Percentiles rank a stretch among this genome's conserved stretches.
phyloP scores from a whole-genome alignment of 2,888 invertebrate genomes.

The Drosophila multiciliata region DNA sequence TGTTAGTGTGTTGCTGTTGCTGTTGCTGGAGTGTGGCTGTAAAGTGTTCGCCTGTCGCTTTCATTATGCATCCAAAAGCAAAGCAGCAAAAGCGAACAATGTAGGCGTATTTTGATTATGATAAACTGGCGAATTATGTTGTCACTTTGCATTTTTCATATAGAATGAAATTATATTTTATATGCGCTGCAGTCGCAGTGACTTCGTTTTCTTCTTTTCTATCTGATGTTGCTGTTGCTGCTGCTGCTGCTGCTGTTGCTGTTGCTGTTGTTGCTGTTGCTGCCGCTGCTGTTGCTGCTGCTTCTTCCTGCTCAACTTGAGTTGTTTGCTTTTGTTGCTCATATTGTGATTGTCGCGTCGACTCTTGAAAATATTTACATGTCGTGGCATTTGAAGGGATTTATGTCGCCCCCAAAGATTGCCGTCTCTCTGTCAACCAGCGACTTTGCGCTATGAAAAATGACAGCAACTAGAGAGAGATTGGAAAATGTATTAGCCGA shows the following conservation, averaged over 20 bases:
- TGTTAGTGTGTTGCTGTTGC: constrained; percentile 32
- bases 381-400: constrained; percentile 77
- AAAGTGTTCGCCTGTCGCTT: constrained; percentile 77
- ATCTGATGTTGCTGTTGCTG: constrained; percentile 1
- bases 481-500: constrained; percentile 52
- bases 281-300: neutral
- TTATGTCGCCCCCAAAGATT: constrained; percentile 67
- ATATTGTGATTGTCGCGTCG: constrained; percentile 60
- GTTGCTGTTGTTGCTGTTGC: constrained; percentile 11
- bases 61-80: constrained; percentile 72
- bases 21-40: constrained; percentile 63
- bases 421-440: constrained; percentile 52
- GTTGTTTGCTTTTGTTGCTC: constrained; percentile 31
- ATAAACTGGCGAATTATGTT: constrained; percentile 84
- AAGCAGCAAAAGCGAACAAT: constrained; percentile 59
- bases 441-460: constrained; percentile 71
- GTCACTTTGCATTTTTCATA: constrained; percentile 83
- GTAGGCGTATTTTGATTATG: constrained; percentile 82
- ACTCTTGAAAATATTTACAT: constrained; percentile 74
- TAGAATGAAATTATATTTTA: constrained; percentile 81
- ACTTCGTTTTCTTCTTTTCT: constrained; percentile 39
- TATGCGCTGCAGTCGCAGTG: constrained; percentile 55
- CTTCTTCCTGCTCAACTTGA: constrained; percentile 23
- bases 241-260: neutral
- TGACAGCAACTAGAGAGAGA: constrained; percentile 50